Percentiles rank a stretch among this genome's conserved stretches.
These are phyloP conservation scores for Pegea sp. DNA, from an alignment of 23 tunicate genomes.

Conservation along the genomic window DNA sequence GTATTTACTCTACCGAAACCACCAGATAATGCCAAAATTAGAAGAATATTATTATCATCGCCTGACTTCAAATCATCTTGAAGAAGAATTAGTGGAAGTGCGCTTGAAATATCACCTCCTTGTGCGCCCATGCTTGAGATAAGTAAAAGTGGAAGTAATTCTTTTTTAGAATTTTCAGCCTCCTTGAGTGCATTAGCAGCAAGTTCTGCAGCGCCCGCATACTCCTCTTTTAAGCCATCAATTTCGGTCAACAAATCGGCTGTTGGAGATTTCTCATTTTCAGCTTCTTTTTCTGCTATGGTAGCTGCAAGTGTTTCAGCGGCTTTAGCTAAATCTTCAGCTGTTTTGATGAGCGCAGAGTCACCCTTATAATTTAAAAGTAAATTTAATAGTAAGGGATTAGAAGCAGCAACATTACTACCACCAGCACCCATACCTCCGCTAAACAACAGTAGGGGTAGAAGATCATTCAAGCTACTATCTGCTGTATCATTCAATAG, in stretches of 20 bases:
- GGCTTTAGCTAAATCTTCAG: too few species aligned
- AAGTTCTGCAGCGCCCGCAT: constrained; percentile 2
- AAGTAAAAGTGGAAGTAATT: neutral
- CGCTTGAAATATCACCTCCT: neutral
- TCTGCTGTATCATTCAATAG: neutral
- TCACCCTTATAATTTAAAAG: neutral
- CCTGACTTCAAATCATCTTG: neutral
- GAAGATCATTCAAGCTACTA: neutral
- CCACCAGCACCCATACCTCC: neutral
- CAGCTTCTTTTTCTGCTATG: too few species aligned
- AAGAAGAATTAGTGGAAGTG: neutral
- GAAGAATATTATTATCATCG: neutral
- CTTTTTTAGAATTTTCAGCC: neutral
- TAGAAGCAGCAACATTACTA: neutral
- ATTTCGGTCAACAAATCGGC: too few species aligned
- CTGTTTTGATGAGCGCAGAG: neutral
- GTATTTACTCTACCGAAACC: neutral
- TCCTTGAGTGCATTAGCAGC: too few species aligned
- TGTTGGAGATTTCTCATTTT: neutral
- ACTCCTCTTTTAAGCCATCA: too few species aligned
- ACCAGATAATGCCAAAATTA: neutral
- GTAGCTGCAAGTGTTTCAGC: too few species aligned
- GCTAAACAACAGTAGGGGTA: neutral
- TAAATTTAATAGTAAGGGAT: neutral
- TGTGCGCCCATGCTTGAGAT: neutral